Evolutionary conservation across 1,140 invertebrate genomes (phyloP), one percentile per base, ranked within the genome.

Genomic region (Cataglyphis hispanica): DNA sequence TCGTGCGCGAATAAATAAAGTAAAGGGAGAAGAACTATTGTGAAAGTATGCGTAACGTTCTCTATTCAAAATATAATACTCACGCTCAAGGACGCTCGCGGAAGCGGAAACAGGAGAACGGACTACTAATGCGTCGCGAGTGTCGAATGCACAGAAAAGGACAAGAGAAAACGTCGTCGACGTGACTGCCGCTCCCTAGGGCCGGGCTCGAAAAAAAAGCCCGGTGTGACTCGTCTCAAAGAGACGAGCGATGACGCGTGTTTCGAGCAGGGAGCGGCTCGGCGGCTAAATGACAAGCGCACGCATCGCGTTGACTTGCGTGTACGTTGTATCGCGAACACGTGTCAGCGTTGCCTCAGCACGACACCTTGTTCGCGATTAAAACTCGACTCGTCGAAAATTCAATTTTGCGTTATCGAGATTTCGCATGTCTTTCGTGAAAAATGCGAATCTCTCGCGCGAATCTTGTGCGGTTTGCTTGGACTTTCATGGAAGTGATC

Each of bases 61-160:
- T 87, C 85, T 89, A 83, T 92, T 85, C 85, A 64, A 83, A 56
- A 76, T 89, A 89, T 83, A 81, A 87, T 84, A 87, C 76, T 75
- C 85, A 46, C 40, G 64, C 58, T 74, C 22, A 86, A 75, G 70
- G 85, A 88, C 86, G 27, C 40, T 76, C 31, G 40, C 27, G 31
- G 11, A 81, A 56, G 8, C 53, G 87, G 88, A 80, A 87, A 91
- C 74, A 89, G 69, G 74, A 87, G 88, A 91, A 91, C 87, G 91
- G 91, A 91, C 88, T 86, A 31, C 8, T 37, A 88, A 91, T 76
- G 75, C 89, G 60, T 31, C 76, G 85, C 85, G 91, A 90, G 89
- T 87, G 85, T 83, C 86, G 86, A 89, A 67, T 40, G 60, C 61
- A 13, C 10, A 40, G 22, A 60, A 75, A 61, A 66, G 50, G 63